phyloP scores from a whole-genome alignment of 2,888 invertebrate genomes.

The Ectropis crepuscularia region DNA sequence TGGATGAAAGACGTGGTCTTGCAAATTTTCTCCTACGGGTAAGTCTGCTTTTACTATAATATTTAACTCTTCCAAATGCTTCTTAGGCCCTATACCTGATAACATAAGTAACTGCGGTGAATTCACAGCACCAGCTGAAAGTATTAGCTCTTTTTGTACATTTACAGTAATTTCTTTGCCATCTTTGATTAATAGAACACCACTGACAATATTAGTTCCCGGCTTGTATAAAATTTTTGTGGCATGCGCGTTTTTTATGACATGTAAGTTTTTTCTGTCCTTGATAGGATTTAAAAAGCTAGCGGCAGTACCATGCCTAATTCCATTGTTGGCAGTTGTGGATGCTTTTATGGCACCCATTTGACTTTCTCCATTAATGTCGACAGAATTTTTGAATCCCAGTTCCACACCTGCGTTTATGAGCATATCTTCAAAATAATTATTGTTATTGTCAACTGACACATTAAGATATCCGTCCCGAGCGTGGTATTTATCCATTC shows the following conservation, averaged over 20 bases:
- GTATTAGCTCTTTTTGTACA: conserved; percentile 77
- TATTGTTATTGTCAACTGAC: conserved; percentile 52
- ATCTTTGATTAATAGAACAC: conserved; percentile 66
- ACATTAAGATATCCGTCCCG: conserved; percentile 70
- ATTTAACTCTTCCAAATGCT: conserved; percentile 64
- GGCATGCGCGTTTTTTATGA: conserved; percentile 81
- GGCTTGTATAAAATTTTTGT: conserved; percentile 81
- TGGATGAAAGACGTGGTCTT: conserved; percentile 79
- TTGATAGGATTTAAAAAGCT: conserved; percentile 74
- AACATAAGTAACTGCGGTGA: conserved; percentile 80
- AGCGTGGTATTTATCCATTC: conserved; percentile 59
- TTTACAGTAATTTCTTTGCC: conserved; percentile 61
- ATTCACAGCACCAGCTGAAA: conserved; percentile 80
- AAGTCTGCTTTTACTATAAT: conserved; percentile 72
- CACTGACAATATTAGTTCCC: conserved; percentile 69
- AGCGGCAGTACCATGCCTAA: conserved; percentile 79
- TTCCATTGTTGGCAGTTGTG: conserved; percentile 74
- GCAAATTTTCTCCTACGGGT: conserved; percentile 81
- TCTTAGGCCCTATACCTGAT: conserved; percentile 80
- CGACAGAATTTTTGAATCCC: conserved; percentile 66
- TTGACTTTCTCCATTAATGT: conserved; percentile 72
- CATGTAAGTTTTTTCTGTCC: conserved; percentile 69
- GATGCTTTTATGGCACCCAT: conserved; percentile 76
- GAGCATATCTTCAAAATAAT: conserved; percentile 56
- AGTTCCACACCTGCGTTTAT: conserved; percentile 70